phyloP scores from a whole-genome alignment of 1,140 invertebrate genomes.

The Lysiphlebus fabarum region DNA sequence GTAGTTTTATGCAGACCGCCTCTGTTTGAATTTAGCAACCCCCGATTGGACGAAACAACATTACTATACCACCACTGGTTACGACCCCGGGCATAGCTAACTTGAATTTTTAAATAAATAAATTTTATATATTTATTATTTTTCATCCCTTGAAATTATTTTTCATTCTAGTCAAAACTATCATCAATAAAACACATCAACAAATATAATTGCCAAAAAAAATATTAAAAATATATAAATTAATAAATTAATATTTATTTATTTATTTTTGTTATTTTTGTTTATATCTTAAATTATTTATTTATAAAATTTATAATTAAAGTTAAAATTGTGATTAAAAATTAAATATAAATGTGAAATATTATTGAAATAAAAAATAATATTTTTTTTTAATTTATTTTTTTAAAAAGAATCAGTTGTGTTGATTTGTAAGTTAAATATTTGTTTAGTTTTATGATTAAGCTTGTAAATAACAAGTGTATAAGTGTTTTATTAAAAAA shows the following conservation, averaged over 20 bases:
- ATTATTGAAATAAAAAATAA: no score
- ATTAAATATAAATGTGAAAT: no score
- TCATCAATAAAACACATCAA: neutral
- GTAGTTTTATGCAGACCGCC: conserved; percentile 28
- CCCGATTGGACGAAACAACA: conserved; percentile 37
- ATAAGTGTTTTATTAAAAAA: conserved; percentile 1
- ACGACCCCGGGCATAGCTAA: conserved; percentile 27
- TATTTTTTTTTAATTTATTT: no score
- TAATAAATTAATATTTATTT: no score
- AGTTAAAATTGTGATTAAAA: no score
- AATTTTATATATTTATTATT: conserved; percentile 15
- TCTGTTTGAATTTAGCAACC: conserved; percentile 22
- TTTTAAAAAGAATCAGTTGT: no score
- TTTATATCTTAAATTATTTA: no score
- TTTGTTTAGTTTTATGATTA: neutral
- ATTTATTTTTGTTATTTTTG: no score
- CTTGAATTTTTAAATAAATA: conserved; percentile 15
- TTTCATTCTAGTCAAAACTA: conserved; percentile 6
- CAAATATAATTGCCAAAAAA: no score
- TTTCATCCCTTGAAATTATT: conserved; percentile 10
- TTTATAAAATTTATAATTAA: no score
- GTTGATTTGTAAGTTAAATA: conserved; percentile 12
- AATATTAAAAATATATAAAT: no score
- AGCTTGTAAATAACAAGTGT: neutral
- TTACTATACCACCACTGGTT: conserved; percentile 14